Percentiles rank a stretch among this genome's conserved stretches.
Conservation (phyloP, 2,888 invertebrate genomes). For the Phyto melanocephala region DNA sequence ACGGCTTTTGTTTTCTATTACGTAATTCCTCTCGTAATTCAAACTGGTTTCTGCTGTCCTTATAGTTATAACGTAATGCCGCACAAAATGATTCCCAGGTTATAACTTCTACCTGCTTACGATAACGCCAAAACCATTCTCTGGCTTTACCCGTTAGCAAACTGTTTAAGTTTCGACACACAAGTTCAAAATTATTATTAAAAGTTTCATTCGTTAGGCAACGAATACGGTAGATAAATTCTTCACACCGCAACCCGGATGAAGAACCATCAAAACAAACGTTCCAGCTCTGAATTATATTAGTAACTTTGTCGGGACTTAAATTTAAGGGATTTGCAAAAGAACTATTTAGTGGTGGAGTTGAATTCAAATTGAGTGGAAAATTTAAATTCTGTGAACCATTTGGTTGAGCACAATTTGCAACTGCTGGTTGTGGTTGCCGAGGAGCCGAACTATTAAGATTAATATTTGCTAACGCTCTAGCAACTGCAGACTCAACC, state of each 20-base stretch:
- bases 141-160: not conserved
- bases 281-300: constrained; percentile 9
- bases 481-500: too few species aligned
- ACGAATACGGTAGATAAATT: not conserved
- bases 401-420: too few species aligned
- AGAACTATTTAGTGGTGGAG: not conserved
- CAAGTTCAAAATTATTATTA: not conserved
- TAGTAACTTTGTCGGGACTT: not conserved
- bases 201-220: not conserved
- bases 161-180: not conserved
- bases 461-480: too few species aligned
- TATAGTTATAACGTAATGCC: not conserved
- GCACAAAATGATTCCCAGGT: not conserved
- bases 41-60: not conserved
- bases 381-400: too few species aligned
- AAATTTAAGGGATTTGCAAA: not conserved
- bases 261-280: not conserved
- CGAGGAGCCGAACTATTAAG: too few species aligned
- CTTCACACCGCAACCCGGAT: not conserved
- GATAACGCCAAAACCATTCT: not conserved
- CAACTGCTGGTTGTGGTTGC: too few species aligned
- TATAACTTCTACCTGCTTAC: not conserved
- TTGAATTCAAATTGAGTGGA: too few species aligned
- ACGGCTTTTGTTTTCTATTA: not conserved
- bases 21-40: not conserved